These are phyloP conservation scores for Notarius lentiginosus DNA, from an alignment of 2,113 vertebrate species.

Conservation along the genomic window DNA sequence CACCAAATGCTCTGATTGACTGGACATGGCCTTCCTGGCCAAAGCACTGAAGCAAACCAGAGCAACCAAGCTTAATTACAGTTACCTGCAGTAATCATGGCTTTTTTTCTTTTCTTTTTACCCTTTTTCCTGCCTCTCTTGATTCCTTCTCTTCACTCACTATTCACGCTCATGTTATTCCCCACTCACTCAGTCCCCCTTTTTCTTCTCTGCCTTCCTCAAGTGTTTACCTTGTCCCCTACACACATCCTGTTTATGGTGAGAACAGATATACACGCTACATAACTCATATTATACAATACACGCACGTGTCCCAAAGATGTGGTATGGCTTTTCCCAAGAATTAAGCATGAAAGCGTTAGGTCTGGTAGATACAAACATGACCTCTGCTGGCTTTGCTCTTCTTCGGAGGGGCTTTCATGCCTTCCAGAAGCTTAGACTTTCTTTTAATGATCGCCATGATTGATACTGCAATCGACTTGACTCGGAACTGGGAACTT, in stretches of 20 bases:
- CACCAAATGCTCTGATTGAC: not conserved
- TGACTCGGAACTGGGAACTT: not conserved
- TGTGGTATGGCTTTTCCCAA: conserved; percentile 9
- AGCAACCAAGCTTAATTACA: not conserved
- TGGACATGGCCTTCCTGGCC: not conserved
- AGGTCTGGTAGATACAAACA: conserved; percentile 9
- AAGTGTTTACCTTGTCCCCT: conserved; percentile 36
- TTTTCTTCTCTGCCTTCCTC: not conserved
- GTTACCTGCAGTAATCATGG: not conserved
- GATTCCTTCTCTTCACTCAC: not conserved
- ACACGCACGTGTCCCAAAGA: conserved; percentile 27
- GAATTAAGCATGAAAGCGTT: not conserved
- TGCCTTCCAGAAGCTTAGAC: not conserved
- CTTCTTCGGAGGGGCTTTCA: not conserved
- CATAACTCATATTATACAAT: conserved; percentile 12
- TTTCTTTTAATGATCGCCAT: not conserved
- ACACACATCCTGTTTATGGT: conserved; percentile 34
- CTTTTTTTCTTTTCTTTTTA: not conserved
- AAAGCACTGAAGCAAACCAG: no score
- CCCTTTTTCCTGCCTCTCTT: not conserved
- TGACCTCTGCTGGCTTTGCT: not conserved
- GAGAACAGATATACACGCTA: conserved; percentile 14
- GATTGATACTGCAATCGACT: not conserved
- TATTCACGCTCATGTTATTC: not conserved
- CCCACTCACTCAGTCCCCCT: not conserved